These are phyloP conservation scores for Hydroisotoma schaefferi DNA, from an alignment of 2,888 invertebrate genomes.

Conservation along the genomic window DNA sequence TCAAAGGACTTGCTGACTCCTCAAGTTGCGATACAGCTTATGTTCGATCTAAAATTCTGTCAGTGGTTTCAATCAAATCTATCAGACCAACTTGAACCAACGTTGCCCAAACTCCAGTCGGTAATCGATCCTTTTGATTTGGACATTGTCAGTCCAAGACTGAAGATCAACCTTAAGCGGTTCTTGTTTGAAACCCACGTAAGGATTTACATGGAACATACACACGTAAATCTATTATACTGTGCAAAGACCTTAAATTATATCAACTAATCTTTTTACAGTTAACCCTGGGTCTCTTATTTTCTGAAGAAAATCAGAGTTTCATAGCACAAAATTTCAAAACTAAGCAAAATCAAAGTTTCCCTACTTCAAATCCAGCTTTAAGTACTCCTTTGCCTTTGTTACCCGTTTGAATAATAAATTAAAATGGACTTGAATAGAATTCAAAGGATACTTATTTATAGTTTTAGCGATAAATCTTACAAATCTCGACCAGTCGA, in stretches of 20 bases:
- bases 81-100: constrained; percentile 27
- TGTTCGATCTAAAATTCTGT: constrained; percentile 45
- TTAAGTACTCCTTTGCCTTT: constrained; percentile 35
- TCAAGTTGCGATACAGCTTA: constrained; percentile 42
- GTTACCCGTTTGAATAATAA: constrained; percentile 44
- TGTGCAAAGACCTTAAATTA: no score
- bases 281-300: constrained; percentile 44
- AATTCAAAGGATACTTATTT: no score
- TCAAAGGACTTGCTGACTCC: constrained; percentile 7
- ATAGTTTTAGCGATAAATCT: no score
- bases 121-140: constrained; percentile 46
- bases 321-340: constrained; percentile 49
- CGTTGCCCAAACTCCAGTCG: constrained; percentile 27
- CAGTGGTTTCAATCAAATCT: constrained; percentile 46
- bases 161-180: constrained; percentile 43
- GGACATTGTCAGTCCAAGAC: constrained; percentile 42
- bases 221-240: background rate
- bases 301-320: constrained; percentile 47
- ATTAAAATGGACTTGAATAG: no score
- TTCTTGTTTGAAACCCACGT: constrained; percentile 47
- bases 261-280: constrained; percentile 27
- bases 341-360: constrained; percentile 45
- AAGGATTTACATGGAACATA: constrained; percentile 21
- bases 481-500: no score
- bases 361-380: constrained; percentile 29